Evolutionary conservation across 2,113 vertebrate genomes (phyloP), one percentile per base, ranked within the genome.

Genomic region (Passerina amoena): DNA sequence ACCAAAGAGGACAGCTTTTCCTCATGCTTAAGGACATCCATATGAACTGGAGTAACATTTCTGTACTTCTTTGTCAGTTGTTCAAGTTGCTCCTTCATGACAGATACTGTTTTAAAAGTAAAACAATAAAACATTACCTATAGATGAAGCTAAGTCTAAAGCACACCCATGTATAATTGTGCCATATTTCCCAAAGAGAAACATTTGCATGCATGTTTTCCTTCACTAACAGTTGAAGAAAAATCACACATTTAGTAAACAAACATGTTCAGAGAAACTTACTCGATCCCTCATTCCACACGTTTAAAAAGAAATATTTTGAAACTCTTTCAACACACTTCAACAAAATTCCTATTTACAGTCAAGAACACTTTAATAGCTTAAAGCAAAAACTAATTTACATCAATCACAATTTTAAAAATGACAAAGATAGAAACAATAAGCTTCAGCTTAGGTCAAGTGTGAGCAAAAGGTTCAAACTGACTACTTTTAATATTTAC

Each of bases 11-110:
- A 96, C 38, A 99, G 89, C 79, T 98, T 98, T 40, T 98, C 97
- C 35, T 99, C 98, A 2, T 99, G 96, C 82, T 98, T 98, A 68
- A 98, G 91, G 61, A 98, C 96, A 37, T 99, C 98, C 96, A 99
- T 57, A 85, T 96, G 97, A 82, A 99, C 50, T 31, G 99, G 97
- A 87, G 98, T 98, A 88, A 99, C 97, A 48, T 98, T 98, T 24
- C 94, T 97, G 73, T 99, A 99, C 65, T 97, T 99, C 85, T 97
- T 96, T 3, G 97, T 95, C 91, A 99, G 94, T 71, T 99, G 98
- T 82, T 99, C 98, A 7, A 99, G 98, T 94, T 99, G 99, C 51
- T 96, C 98, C 93, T 98, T 97, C 90, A 98, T 92, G 84, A 98
- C 93, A 21, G 99, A 99, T 5, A 98, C 99, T 99, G 91, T 95